These are phyloP conservation scores for Poecile montanus DNA, from an alignment of 2,797 vertebrate species.

Conservation along the genomic window DNA sequence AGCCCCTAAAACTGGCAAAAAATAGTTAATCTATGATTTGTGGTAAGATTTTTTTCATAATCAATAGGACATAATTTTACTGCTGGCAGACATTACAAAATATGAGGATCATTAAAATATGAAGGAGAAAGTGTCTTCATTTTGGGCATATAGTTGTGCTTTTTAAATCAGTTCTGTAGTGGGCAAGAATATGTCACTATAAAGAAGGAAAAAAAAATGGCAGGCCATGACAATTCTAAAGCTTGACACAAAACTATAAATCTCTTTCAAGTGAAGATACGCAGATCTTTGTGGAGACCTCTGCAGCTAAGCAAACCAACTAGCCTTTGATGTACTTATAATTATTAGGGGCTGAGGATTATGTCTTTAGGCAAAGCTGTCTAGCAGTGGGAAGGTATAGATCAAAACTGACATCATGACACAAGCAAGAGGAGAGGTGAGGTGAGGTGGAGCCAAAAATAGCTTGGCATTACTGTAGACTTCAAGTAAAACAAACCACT, in stretches of 20 bases:
- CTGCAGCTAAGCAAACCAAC: constrained; percentile 70
- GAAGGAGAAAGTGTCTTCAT: not conserved
- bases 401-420: constrained; percentile 74
- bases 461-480: constrained; percentile 23
- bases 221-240: constrained; percentile 42
- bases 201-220: constrained; percentile 5
- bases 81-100: not conserved
- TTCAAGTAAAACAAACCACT: constrained; percentile 22
- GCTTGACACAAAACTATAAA: constrained; percentile 55
- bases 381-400: constrained; percentile 69
- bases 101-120: not conserved
- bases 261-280: constrained; percentile 65
- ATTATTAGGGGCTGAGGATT: constrained; percentile 72
- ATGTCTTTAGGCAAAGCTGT: constrained; percentile 73
- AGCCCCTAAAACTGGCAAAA: not conserved
- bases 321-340: constrained; percentile 73
- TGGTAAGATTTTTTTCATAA: not conserved
- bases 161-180: constrained; percentile 12
- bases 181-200: not conserved
- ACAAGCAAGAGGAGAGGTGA: constrained; percentile 51
- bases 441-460: constrained; percentile 57
- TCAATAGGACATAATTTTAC: not conserved
- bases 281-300: constrained; percentile 50
- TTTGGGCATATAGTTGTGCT: not conserved
- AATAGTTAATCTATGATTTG: not conserved